These are phyloP conservation scores for Ephestia elutella DNA, from an alignment of 1,140 invertebrate species.

Conservation along the genomic window DNA sequence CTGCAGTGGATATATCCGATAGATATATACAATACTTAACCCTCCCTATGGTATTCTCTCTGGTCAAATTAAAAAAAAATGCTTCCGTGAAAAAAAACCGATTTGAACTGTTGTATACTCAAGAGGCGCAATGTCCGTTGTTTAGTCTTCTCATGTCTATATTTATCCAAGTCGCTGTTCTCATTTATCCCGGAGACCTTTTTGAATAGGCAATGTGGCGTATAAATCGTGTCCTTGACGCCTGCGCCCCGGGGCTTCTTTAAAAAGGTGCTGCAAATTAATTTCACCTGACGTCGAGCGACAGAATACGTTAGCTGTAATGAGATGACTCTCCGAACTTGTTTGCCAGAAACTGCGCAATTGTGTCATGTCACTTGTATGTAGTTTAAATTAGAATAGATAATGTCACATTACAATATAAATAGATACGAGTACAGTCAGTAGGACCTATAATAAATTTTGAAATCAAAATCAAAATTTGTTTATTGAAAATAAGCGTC, in stretches of 20 bases:
- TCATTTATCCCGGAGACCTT: constrained; percentile 57
- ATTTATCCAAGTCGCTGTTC: constrained; percentile 35
- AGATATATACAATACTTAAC: no score
- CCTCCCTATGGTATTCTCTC: no score
- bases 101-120: neutral
- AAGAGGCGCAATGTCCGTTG: neutral
- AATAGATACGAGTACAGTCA: no score
- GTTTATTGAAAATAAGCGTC: no score
- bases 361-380: neutral
- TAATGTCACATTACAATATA: no score
- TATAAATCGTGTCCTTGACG: constrained; percentile 53
- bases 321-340: constrained; percentile 25
- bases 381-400: no score
- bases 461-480: no score
- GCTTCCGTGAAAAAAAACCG: neutral
- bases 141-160: constrained; percentile 27
- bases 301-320: constrained; percentile 34
- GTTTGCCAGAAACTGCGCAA: constrained; percentile 19
- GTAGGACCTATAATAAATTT: no score
- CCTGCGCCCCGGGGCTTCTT: constrained; percentile 38
- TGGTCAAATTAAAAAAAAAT: no score
- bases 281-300: constrained; percentile 47
- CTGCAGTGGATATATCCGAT: no score
- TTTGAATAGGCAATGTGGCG: constrained; percentile 66
- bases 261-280: constrained; percentile 65